Evolutionary conservation across 92 coral and sea anemone genomes (phyloP).

Genomic region (Phymanthus crucifer): DNA sequence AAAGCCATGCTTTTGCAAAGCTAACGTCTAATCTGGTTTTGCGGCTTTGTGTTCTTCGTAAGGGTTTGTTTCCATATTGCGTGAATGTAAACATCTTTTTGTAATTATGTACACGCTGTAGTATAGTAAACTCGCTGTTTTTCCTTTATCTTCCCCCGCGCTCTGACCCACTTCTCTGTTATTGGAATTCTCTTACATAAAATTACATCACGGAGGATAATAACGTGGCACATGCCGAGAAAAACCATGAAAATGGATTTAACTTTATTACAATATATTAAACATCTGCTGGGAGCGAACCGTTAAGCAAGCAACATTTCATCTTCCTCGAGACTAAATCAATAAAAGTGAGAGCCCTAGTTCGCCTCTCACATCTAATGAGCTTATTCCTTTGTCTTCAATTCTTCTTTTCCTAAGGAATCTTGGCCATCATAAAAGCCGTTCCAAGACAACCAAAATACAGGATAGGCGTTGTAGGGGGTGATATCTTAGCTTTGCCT

Average conservation of each 20-base stretch:
- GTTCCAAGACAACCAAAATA: background rate
- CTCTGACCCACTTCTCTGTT: background rate
- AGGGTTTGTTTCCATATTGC: conserved; percentile 9
- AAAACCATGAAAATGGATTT: background rate
- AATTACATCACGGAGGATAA: background rate
- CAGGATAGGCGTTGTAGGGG: conserved; percentile 19
- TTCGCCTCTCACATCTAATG: background rate
- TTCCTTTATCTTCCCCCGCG: background rate
- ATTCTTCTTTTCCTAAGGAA: background rate
- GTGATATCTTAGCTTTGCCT: conserved; percentile 27
- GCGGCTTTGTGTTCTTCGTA: background rate
- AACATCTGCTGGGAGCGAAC: background rate
- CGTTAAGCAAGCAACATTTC: background rate
- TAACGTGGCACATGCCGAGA: conserved; percentile 5
- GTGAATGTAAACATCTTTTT: background rate
- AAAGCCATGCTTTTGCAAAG: background rate
- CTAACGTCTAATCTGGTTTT: background rate
- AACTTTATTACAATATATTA: background rate
- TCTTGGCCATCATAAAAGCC: background rate
- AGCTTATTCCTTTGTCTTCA: background rate
- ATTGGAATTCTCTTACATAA: background rate
- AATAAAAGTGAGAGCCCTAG: background rate
- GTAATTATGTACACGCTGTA: background rate
- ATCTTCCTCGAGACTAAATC: background rate
- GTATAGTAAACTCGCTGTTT: background rate